Base-by-base conservation (phyloP, 1,140 invertebrate species). In the Pseudachorutes palmiensis region DNA sequence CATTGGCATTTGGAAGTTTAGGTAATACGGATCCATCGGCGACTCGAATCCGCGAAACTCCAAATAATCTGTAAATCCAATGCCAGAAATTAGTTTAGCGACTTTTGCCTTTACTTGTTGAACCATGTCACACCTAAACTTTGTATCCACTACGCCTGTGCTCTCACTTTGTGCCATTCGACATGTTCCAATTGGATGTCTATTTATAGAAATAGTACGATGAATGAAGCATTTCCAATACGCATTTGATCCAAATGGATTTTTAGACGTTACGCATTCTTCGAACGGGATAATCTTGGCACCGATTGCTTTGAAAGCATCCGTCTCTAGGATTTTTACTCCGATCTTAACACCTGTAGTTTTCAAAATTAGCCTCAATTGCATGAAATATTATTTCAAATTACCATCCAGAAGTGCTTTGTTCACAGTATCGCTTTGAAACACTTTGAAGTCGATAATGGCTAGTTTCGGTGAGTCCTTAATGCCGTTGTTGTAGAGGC, bases 221-320 rank as follows among this genome's bases (percentile, higher is more conserved):
- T 26, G 12, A 24, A 57, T 12, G 24, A 14, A 57, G 51, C 51
- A 57, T 57, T 57, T 57, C 51, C 51, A 57, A 57, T 57, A 57
- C 14, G 5, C 24, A 22, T 57, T 22, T 14, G 51, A 57, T n/a
- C n/a, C n/a, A 57, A 5, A 14, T 9, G 24, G 26, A 57, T 45
- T 45, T 12, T 45, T 9, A 12, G 9, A 9, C 36, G 9, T 45
- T 9, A 19, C 9, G 19, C 36, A 45, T 12, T 9, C 36, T 45
- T 45, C 36, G 19, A 12, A 19, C 36, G 36, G 36, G 9, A 45
- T 19, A 45, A 45, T 45, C 19, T 45, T 19, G 9, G 36, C 36
- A 45, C 36, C 36, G 19, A 45, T 45, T 45, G 36, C 9, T 19
- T 19, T 45, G 19, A 45, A 45, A 45, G 36, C 36, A 12, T 19